phyloP scores from a whole-genome alignment of 1,140 invertebrate genomes.

The Drosophila albomicans region DNA sequence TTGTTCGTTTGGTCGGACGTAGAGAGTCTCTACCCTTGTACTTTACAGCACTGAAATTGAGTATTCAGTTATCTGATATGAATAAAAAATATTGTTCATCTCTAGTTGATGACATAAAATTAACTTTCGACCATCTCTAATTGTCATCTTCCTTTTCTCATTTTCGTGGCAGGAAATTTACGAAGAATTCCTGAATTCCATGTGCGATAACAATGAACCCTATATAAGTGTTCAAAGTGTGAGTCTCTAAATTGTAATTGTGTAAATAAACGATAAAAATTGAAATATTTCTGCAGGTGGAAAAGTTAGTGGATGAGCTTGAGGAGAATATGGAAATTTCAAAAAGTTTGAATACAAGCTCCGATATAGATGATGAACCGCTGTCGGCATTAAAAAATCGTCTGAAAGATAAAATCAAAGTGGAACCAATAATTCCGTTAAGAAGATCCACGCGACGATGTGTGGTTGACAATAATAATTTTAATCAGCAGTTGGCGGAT shows the following conservation, averaged over 20 bases:
- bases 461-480: neutral
- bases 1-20: too few relatives aligned
- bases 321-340: too few relatives aligned
- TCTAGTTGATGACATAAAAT: too few relatives aligned
- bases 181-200: slow-evolving; percentile 16
- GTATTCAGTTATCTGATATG: too few relatives aligned
- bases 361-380: neutral
- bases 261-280: slow-evolving; percentile 11
- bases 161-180: slow-evolving; percentile 22
- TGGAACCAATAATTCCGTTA: neutral
- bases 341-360: too few relatives aligned
- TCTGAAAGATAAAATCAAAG: neutral
- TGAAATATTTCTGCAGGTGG: slow-evolving; percentile 7
- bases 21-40: too few relatives aligned
- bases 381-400: neutral
- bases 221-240: slow-evolving; percentile 6
- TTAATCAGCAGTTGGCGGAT: neutral
- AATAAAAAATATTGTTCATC: too few relatives aligned
- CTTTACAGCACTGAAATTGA: too few relatives aligned
- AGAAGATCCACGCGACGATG: neutral
- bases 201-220: slow-evolving; percentile 1
- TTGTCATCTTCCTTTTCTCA: too few relatives aligned
- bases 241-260: slow-evolving; percentile 1
- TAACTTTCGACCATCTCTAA: too few relatives aligned
- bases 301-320: neutral